Evolutionary conservation across 2,797 vertebrate species (phyloP).

Genomic region (Macropodus opercularis): DNA sequence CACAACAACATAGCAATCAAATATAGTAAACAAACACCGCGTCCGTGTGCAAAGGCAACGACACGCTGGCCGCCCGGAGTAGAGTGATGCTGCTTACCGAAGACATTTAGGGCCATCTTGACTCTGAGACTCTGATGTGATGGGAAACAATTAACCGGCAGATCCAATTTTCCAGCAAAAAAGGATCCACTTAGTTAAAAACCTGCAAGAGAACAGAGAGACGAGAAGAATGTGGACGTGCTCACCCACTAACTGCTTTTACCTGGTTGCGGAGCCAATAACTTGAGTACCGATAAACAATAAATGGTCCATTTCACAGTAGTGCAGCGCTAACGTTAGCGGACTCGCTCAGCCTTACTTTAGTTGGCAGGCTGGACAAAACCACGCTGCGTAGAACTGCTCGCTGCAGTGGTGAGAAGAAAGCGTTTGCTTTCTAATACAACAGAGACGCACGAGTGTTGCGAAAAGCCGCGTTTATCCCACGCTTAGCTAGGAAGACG

Average conservation of each 20-base stretch:
- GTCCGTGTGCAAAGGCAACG: no score
- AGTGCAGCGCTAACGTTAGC: slow-evolving; percentile 65
- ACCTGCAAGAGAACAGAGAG: slow-evolving; percentile 34
- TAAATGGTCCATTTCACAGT: slow-evolving; percentile 28
- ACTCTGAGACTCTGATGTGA: slow-evolving; percentile 48
- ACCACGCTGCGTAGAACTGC: not conserved
- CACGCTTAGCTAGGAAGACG: slow-evolving; percentile 48
- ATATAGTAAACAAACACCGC: no score
- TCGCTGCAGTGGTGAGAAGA: not conserved
- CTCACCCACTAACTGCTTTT: no score
- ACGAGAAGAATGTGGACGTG: not conserved
- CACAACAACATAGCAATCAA: not conserved
- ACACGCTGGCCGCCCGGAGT: not conserved
- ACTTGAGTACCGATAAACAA: slow-evolving; percentile 42
- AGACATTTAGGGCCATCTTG: slow-evolving; percentile 78
- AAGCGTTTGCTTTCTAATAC: not conserved
- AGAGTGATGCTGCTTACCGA: slow-evolving; percentile 62
- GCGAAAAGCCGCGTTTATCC: not conserved
- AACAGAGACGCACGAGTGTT: accelerated
- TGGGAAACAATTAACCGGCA: slow-evolving; percentile 48
- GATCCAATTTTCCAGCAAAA: slow-evolving; percentile 36
- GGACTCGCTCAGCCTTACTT: slow-evolving; percentile 25
- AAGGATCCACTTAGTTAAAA: slow-evolving; percentile 26
- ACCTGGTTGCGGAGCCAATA: not conserved
- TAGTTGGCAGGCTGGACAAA: slow-evolving; percentile 10